phyloP scores from a whole-genome alignment of 2,113 vertebrate species.

The Geococcyx californianus region DNA sequence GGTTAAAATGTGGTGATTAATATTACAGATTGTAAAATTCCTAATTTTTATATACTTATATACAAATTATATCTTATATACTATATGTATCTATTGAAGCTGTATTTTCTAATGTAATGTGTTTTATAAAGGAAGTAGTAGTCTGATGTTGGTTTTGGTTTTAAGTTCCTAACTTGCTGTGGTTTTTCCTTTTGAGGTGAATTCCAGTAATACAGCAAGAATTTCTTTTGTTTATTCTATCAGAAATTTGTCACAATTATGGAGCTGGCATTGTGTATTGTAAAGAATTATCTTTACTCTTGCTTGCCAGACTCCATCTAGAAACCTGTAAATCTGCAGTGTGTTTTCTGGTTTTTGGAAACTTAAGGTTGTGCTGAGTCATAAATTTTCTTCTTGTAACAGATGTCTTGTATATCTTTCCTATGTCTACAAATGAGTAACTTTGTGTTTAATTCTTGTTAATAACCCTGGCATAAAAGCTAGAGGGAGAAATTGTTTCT shows the following conservation, averaged over 20 bases:
- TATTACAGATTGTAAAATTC: background rate
- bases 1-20: background rate
- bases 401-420: background rate
- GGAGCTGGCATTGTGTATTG: background rate
- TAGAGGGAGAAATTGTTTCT: background rate
- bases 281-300: background rate
- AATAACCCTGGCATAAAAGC: background rate
- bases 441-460: background rate
- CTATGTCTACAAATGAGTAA: background rate
- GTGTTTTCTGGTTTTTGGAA: background rate
- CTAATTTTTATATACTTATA: background rate
- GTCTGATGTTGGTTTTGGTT: background rate
- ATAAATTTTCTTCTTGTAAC: background rate
- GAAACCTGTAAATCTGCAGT: background rate
- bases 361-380: background rate
- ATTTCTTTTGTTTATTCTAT: background rate
- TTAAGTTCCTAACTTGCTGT: background rate
- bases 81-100: background rate
- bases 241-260: background rate
- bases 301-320: background rate
- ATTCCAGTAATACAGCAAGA: background rate
- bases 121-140: background rate
- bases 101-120: background rate
- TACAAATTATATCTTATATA: background rate
- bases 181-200: background rate